Evolutionary conservation across 2,113 vertebrate species (phyloP), one percentile per base, ranked within the genome.

Genomic region (Hemiprocne comata): DNA sequence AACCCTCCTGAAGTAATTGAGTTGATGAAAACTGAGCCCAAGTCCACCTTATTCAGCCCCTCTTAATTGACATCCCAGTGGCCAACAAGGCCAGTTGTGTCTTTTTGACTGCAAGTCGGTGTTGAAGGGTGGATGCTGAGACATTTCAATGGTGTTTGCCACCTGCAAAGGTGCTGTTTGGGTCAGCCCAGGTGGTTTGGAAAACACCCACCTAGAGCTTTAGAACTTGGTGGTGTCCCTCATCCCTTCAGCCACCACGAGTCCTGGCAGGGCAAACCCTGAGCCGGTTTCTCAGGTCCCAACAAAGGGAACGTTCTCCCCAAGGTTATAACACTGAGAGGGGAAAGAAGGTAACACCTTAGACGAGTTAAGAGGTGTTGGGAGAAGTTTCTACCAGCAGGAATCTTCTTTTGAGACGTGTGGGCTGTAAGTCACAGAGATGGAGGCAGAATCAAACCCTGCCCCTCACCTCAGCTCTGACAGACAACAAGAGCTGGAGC

Each of bases 281-380:
- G n/a, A 96, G 76, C 83, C 53, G 86, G 95, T 97, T 74, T 58
- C 58, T 91, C 87, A 96, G 93, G 92, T 92, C 94, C 70, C 93
- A 97, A 96, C 96, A 96, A 97, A 97, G 90, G 53, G 36, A 94
- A 94, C 90, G 90, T 96, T 97, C 94, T 97, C 70, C 86, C 83
- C 79, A 78, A 92, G 92, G 94, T 92, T 95, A 65, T 57, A 93
- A 66, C 51, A 80, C 55, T 86, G 93, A 86, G 71, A 51, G 51
- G 85, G 84, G 25, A 9, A 8, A 51, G 53, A 79, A 94, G 89
- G 81, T 26, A 85, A 53, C n/a, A 21, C 80, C 92, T 86, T 57
- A 90, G 79, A 80, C 44, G 50, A 67, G 93, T 29, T 64, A 82
- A 84, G 79, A 92, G 96, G 54, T 72, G 66, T 93, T 87, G 85